Base-by-base conservation (phyloP, 1,140 invertebrate genomes). In the Drosophila lini region DNA sequence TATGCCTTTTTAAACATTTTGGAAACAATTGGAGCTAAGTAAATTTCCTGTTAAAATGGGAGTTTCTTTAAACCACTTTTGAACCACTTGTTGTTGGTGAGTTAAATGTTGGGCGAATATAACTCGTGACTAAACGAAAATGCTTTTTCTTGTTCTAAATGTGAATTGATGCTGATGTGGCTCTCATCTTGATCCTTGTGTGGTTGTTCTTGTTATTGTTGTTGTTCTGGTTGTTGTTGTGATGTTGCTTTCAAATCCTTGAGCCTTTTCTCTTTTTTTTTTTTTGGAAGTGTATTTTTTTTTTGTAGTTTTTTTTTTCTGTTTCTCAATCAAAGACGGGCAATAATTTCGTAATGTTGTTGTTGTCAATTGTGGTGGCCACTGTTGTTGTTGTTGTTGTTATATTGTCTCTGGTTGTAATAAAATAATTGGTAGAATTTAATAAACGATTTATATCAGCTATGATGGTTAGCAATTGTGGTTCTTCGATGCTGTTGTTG, bases 341-440 rank as follows among this genome's bases (percentile, higher is more conserved):
- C 73, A 83, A 83, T 80, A 88, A 55, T 83, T 89, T 88, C 61
- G 83, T 88, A 25, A 88, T 88, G 59, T 63, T 84, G 58, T 84
- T 80, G 67, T 71, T 86, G 62, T 76, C 71, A 64, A 60, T 82
- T 63, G 56, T 65, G n/a, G 68, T 74, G 69, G 63, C 63, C 61
- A 55, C 50, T 44, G 56, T 69, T 78, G 84, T 62, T 71, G 86
- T 67, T 78, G 84, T 58, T 73, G 88, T 67, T 79, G 78, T 78
- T 75, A 81, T 48, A 81, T 92, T 92, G 86, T 92, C 78, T 91
- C 91, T 92, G 78, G 84, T 91, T 80, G 90, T 91, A 90, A 92
- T 91, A 80, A 91, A 91, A 91, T 91, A 91, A 91, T 92, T 92
- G 78, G 91, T 91, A 91, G 81, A 91, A 75, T 92, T 92, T 91